These are phyloP conservation scores for Cossypha heuglini DNA, from an alignment of 2,797 vertebrate genomes.

Conservation along the genomic window DNA sequence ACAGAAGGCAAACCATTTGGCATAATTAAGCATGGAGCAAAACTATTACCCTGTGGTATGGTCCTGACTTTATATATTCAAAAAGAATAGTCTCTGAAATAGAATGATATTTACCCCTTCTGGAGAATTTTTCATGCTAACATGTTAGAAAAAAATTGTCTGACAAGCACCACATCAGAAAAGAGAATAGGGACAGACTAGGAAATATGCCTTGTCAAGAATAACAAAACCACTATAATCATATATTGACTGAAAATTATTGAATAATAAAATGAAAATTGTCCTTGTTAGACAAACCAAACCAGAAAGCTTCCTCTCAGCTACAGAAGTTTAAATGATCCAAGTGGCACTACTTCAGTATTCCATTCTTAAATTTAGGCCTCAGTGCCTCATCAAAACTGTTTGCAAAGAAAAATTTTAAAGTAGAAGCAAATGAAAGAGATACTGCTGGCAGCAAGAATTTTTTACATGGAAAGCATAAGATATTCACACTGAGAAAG, in stretches of 20 bases:
- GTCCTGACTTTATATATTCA: neutral
- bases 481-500: neutral
- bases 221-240: neutral
- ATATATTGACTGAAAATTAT: neutral
- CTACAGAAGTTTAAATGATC: neutral
- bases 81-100: neutral
- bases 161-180: neutral
- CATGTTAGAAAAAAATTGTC: neutral
- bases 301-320: neutral
- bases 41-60: neutral
- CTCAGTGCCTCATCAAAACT: rapidly evolving
- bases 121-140: neutral
- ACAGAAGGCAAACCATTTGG: neutral
- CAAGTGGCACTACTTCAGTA: neutral
- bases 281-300: neutral
- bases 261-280: neutral
- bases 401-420: neutral
- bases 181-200: neutral
- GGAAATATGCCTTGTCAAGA: neutral
- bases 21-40: neutral
- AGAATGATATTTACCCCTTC: neutral
- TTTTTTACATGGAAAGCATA: neutral
- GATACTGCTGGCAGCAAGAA: neutral
- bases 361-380: neutral
- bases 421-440: neutral